These are phyloP conservation scores for Threskiornis aethiopicus DNA, from an alignment of 2,797 vertebrate species.

Conservation along the genomic window DNA sequence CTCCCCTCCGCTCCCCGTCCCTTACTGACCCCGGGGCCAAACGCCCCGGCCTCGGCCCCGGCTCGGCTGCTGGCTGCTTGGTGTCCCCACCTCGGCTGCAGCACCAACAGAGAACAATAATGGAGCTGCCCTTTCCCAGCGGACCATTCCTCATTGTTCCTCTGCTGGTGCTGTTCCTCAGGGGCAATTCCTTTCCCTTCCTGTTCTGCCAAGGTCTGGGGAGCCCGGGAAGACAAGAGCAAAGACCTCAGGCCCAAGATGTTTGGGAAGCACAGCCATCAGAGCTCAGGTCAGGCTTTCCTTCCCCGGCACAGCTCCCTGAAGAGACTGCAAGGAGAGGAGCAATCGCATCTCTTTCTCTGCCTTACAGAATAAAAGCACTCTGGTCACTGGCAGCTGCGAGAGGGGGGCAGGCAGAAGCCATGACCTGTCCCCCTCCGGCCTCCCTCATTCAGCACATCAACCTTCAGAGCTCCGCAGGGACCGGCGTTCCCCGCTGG, in stretches of 20 bases:
- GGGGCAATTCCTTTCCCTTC: not conserved
- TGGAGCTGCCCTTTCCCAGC: not conserved
- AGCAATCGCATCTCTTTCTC: not conserved
- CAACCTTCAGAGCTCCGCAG: not conserved
- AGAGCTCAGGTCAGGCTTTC: not conserved
- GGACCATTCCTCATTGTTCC: not conserved
- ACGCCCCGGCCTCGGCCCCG: not conserved
- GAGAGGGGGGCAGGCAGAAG: not conserved
- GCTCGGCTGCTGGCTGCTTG: not conserved
- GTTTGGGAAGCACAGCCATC: not conserved
- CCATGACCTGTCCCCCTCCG: not conserved
- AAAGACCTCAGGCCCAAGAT: not conserved
- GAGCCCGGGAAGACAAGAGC: not conserved
- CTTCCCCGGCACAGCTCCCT: not conserved
- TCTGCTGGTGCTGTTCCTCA: not conserved
- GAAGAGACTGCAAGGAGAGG: not conserved
- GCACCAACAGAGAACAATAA: not conserved
- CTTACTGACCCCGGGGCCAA: not conserved
- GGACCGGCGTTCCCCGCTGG: not conserved
- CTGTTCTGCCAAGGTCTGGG: not conserved
- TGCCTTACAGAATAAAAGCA: not conserved
- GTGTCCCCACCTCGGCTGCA: not conserved
- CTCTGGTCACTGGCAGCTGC: not conserved
- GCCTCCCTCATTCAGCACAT: not conserved
- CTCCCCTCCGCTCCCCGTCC: no score